phyloP scores from a whole-genome alignment of 2,113 vertebrate species.

The Salvelinus alpinus region DNA sequence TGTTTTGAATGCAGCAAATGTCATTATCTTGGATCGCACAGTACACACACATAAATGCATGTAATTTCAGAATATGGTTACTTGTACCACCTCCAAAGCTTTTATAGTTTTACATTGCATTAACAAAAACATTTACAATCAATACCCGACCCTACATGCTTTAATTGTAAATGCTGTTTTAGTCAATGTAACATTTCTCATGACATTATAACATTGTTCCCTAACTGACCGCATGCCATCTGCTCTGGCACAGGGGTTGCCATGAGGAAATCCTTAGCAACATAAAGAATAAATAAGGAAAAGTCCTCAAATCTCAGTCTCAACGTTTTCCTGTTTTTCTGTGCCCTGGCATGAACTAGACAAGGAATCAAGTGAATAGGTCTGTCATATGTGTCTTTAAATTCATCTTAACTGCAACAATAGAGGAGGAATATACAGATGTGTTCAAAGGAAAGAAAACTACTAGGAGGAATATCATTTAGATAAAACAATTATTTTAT shows the following conservation, averaged over 20 bases:
- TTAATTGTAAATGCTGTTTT: no score
- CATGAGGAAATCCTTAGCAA: background rate
- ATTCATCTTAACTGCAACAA: background rate
- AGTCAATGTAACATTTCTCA: background rate
- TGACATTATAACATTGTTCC: background rate
- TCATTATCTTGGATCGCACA: no score
- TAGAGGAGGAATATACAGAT: background rate
- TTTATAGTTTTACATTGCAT: no score
- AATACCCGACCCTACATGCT: no score
- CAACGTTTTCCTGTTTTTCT: background rate
- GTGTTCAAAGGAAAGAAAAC: background rate
- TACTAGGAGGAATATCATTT: constrained; percentile 34
- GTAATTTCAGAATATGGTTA: no score
- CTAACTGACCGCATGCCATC: no score
- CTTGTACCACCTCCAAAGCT: no score
- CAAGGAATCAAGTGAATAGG: background rate
- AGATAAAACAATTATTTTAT: constrained; percentile 70
- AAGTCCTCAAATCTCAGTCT: background rate
- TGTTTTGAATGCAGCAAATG: no score
- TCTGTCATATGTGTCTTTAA: background rate
- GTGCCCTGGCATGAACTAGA: background rate
- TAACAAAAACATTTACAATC: no score
- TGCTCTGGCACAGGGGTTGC: background rate
- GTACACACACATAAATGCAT: no score
- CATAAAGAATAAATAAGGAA: background rate